Evolutionary conservation across 2,797 vertebrate genomes (phyloP), one percentile per base, ranked within the genome.

Genomic region (Naso thynnoides): DNA sequence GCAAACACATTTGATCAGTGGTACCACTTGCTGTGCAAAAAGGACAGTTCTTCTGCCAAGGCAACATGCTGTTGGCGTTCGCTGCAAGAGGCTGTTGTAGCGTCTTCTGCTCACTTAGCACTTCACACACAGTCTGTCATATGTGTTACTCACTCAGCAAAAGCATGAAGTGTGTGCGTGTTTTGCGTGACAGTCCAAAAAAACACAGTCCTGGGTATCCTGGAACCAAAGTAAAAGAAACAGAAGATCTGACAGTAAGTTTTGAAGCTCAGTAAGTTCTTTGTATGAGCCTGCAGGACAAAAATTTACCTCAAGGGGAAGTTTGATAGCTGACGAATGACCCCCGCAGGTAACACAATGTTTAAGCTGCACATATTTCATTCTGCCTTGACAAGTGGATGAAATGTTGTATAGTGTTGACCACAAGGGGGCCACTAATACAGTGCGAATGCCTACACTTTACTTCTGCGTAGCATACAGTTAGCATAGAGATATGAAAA

Each of bases 51-150:
- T 58, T 71, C 67, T 90, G 91, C 91, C 92, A 93, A 89, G 82
- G 83, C 89, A 86, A 87, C 80, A 89, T 91, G 88, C 89, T 89
- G 91, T 85, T 93, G 92, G 92, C 86, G 75, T 88, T 72, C 29
- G 54, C 85, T 79, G 80, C 53, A 79, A 92, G 78, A 83, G 81
- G 82, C 88, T 85, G 88, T 79, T 80, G 66, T 71, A 10, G 58
- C 87, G 87, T 89, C 84, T 87, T 88, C 91, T 90, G 90, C 87
- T 90, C 90, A 91, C 84, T 94, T 90, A 79, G 82, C 86, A 91
- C 87, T 91, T 90, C 91, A 91, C 89, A 91, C 79, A 74, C 89
- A 90, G 85, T 88, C 88, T 92, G 90, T 83, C 79, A 27, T 85
- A 83, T 73, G 81, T 73, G 85, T 81, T 86, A 79, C 82, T 88